Evolutionary conservation across 2,797 vertebrate species (phyloP).

Genomic region (Periparus ater): DNA sequence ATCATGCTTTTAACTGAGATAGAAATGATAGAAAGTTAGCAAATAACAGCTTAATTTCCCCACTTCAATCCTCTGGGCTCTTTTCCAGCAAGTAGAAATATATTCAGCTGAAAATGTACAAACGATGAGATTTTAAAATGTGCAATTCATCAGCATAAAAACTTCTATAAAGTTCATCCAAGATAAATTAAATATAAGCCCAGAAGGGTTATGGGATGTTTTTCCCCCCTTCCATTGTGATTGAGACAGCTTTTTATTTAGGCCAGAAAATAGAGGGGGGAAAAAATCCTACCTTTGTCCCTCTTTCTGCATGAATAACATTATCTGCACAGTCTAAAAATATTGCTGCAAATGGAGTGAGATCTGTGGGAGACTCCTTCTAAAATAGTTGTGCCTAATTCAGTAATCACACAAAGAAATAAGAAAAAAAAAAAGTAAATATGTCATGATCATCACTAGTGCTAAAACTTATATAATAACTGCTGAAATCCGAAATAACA

Average conservation of each 20-base stretch:
- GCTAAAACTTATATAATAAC: background rate
- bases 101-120: background rate
- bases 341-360: background rate
- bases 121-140: background rate
- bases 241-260: background rate
- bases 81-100: background rate
- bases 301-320: background rate
- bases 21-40: background rate
- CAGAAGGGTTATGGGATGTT: background rate
- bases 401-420: background rate
- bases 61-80: background rate
- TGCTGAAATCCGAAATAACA: background rate
- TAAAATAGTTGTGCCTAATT: background rate
- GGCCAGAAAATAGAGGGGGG: background rate
- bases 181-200: background rate
- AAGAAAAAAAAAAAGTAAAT: background rate
- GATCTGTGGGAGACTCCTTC: background rate
- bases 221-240: background rate
- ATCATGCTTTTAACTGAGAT: background rate
- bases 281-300: background rate
- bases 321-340: background rate
- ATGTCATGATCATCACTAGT: background rate
- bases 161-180: background rate
- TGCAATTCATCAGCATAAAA: background rate
- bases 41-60: background rate